phyloP scores from a whole-genome alignment of 1,140 invertebrate genomes.

The Drosophila micromelanica region DNA sequence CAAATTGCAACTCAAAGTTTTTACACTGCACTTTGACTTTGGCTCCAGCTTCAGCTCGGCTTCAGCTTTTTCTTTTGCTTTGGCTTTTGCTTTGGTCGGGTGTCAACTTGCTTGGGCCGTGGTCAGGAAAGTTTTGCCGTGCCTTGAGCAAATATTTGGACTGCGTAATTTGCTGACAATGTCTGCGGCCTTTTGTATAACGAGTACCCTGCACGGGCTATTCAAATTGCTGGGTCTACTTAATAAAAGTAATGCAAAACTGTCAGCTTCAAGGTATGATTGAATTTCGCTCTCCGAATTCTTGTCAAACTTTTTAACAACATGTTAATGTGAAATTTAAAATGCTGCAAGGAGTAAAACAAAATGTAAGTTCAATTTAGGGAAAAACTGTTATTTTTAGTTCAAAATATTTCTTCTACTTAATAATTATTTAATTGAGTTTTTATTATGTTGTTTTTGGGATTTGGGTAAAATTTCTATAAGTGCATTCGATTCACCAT shows the following conservation, averaged over 20 bases:
- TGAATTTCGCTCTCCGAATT: slow-evolving; percentile 25
- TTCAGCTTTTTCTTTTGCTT: too few species aligned
- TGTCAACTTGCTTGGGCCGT: slow-evolving; percentile 69
- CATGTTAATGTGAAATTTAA: not conserved
- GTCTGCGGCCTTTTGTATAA: slow-evolving; percentile 48
- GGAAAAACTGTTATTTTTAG: too few species aligned
- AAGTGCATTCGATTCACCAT: too few species aligned
- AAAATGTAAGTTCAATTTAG: too few species aligned
- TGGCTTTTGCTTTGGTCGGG: slow-evolving; percentile 49
- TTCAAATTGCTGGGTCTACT: slow-evolving; percentile 4
- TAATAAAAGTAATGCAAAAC: slow-evolving; percentile 18
- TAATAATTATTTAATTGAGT: too few species aligned
- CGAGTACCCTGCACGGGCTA: slow-evolving; percentile 8
- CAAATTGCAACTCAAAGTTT: slow-evolving; percentile 78
- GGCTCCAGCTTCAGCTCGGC: slow-evolving; percentile 43
- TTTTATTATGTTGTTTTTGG: too few species aligned
- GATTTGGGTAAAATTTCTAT: too few species aligned
- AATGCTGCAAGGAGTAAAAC: too few species aligned
- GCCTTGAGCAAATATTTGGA: slow-evolving; percentile 68
- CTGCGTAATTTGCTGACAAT: slow-evolving; percentile 75
- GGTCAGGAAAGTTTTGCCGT: slow-evolving; percentile 68
- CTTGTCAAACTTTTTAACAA: not conserved
- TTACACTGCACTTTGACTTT: slow-evolving; percentile 70
- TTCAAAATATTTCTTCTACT: too few species aligned
- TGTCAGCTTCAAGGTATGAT: slow-evolving; percentile 4